Percentiles rank a stretch among this genome's conserved stretches.
Conservation (phyloP, 2,888 invertebrate genomes). For the Stegana nigrithorax region DNA sequence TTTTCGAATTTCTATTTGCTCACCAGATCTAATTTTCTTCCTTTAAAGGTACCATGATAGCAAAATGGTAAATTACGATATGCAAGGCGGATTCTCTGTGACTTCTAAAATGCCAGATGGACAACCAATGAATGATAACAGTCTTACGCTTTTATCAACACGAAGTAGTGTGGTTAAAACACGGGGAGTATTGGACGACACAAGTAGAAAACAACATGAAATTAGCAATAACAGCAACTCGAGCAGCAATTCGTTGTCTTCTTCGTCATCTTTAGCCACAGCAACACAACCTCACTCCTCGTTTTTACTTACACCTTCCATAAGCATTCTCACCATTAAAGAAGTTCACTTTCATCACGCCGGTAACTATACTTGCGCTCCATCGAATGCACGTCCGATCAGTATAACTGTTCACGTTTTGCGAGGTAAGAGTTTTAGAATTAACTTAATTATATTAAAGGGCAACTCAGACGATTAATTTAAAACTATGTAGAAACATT, state of each 20-base stretch:
- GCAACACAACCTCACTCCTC: conserved; percentile 51
- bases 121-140: conserved; percentile 35
- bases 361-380: conserved; percentile 86
- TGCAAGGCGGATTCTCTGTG: conserved; percentile 73
- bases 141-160: background rate
- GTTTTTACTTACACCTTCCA: conserved; percentile 59
- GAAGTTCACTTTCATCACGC: conserved; percentile 76
- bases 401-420: conserved; percentile 82
- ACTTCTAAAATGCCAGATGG: conserved; percentile 55
- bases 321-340: conserved; percentile 76
- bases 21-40: background rate
- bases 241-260: background rate
- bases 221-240: conserved; percentile 32
- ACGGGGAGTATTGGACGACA: conserved; percentile 29
- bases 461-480: background rate
- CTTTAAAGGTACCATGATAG: conserved; percentile 80
- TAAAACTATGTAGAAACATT: too few species aligned
- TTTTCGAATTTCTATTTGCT: too few species aligned
- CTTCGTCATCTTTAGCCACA: conserved; percentile 26
- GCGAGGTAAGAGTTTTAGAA: conserved; percentile 70
- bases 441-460: background rate
- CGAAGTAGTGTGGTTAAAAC: background rate
- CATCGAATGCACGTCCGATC: conserved; percentile 81
- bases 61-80: conserved; percentile 87
- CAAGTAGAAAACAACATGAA: conserved; percentile 72